phyloP scores from a whole-genome alignment of 2,113 vertebrate species.

The Malaclemys terrapin region DNA sequence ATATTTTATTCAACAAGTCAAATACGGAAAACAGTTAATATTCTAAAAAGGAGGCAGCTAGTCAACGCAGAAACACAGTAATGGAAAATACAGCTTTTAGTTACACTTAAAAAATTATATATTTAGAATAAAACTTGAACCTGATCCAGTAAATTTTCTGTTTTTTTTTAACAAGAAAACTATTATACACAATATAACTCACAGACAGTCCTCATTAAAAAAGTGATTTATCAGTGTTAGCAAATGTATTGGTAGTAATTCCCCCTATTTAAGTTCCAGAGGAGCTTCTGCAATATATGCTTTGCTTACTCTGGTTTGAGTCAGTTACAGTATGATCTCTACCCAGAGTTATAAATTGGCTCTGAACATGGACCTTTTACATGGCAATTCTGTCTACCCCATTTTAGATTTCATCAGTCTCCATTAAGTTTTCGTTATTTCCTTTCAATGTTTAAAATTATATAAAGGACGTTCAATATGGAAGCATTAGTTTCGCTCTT shows the following conservation, averaged over 20 bases:
- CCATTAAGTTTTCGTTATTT: not conserved
- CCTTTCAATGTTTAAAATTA: not conserved
- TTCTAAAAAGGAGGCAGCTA: constrained; percentile 80
- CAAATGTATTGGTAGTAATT: constrained; percentile 15
- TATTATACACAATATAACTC: constrained; percentile 82
- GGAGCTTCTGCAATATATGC: not conserved
- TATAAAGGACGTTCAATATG: constrained; percentile 9
- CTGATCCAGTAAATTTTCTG: constrained; percentile 65
- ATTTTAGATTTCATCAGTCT: not conserved
- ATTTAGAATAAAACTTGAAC: constrained; percentile 81
- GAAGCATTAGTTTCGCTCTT: constrained; percentile 20
- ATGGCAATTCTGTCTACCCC: not conserved
- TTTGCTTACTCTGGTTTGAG: not conserved
- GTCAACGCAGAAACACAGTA: constrained; percentile 85
- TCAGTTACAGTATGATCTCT: not conserved
- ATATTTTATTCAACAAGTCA: constrained; percentile 89
- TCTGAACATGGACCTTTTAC: not conserved
- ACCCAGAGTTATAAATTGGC: not conserved
- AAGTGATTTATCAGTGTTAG: constrained; percentile 86
- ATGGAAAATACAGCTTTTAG: constrained; percentile 87
- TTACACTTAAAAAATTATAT: constrained; percentile 84
- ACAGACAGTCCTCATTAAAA: constrained; percentile 79
- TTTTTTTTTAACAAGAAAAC: constrained; percentile 78
- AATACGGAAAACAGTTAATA: constrained; percentile 88
- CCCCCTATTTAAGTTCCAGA: not conserved